Evolutionary conservation across 2,888 invertebrate species (phyloP).

Genomic region (Melieria picta): DNA sequence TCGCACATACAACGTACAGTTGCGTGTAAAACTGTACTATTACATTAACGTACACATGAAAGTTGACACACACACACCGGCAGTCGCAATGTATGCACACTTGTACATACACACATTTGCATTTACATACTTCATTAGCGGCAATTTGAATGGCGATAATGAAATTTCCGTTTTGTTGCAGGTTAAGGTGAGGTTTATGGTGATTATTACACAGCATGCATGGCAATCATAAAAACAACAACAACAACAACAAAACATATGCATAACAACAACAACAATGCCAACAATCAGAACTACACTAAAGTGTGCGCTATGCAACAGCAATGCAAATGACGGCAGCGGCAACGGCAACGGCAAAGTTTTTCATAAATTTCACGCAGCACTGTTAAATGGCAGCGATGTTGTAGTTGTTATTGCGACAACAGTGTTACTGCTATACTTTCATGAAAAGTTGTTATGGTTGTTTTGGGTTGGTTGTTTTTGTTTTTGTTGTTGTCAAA

Average conservation of each 20-base stretch:
- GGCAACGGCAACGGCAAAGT: conserved; percentile 13
- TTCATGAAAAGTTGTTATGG: no score
- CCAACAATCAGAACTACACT: background rate
- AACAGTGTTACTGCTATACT: no score
- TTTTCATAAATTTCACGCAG: conserved; percentile 4
- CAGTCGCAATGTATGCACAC: background rate
- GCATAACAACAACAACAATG: conserved; percentile 9
- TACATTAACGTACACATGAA: background rate
- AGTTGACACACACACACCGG: conserved; percentile 16
- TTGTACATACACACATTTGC: conserved; percentile 2
- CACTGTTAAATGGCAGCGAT: no score
- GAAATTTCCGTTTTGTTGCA: conserved; percentile 58
- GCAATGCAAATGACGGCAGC: background rate
- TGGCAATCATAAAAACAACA: background rate
- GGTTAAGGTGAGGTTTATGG: conserved; percentile 14
- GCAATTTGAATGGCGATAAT: conserved; percentile 57
- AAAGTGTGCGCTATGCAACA: background rate
- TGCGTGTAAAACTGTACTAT: background rate
- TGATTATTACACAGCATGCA: background rate
- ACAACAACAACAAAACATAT: background rate
- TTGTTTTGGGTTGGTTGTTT: no score
- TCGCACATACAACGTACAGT: conserved; percentile 30
- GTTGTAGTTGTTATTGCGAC: no score
- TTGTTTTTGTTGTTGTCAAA: background rate
- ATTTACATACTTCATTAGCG: conserved; percentile 60